Evolutionary conservation across 2,888 invertebrate genomes (phyloP), one percentile per base, ranked within the genome.

Genomic region (Pachliopta kotzebuea): DNA sequence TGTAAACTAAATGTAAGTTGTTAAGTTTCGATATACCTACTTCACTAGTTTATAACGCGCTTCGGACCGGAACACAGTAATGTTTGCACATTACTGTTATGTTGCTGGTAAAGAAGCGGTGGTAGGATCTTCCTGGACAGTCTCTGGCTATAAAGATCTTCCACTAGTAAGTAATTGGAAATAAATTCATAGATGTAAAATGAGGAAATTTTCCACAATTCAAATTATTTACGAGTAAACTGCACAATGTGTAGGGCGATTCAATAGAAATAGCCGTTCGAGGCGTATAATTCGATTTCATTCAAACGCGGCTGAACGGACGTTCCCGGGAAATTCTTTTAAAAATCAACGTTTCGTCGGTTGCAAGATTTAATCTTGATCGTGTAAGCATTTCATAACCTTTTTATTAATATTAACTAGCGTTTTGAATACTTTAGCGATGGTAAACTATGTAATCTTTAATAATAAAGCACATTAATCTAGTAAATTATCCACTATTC

Each of bases 271-370:
- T 31, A 23, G 56, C 29, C 56, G 42, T 45, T 21, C 52, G 45
- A 56, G 29, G n/a, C 52, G 65, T 49, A 31, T 65, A 65, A 65
- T 29, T 65, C 42, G 24, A 65, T 65, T 60, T 37, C 60, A 29
- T 60, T 56, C 45, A 52, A 52, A 60, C 42, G 60, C 60, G 42
- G 31, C 31, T 24, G 60, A 55, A 52, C 49, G 59, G 49, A 9
- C 20, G 24, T 50, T 29, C 26, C 24, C 50, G 50, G 63, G 26
- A 64, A 64, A 60, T 64, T 59, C 59, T 64, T 56, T 64, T 64
- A 64, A 54, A 64, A 60, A 64, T 64, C 63, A 59, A 56, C 63
- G 49, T 58, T 61, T 14, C 54, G 26, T n/a, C 54, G 50, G 50
- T 9, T 52, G 21, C 50, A 21, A 21, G 50, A 52, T 52, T 52